phyloP scores from a whole-genome alignment of 2,113 vertebrate genomes.

The Engystomops pustulosus region DNA sequence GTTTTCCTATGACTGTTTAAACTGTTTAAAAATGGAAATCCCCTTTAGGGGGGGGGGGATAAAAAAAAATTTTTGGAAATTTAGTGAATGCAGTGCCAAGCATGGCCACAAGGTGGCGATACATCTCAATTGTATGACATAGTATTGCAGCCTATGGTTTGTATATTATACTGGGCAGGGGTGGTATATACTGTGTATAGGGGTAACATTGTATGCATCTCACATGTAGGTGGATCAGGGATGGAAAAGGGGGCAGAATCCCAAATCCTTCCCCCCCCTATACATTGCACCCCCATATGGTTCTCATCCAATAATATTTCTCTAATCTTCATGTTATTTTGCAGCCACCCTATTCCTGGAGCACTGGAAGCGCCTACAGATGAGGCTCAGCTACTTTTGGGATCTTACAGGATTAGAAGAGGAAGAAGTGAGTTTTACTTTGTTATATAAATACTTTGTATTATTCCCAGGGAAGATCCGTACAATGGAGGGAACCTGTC shows the following conservation, averaged over 20 bases:
- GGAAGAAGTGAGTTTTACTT: slow-evolving; percentile 84
- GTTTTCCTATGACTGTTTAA: too few species aligned
- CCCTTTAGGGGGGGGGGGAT: too few species aligned
- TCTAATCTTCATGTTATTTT: slow-evolving; percentile 53
- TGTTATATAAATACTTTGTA: neutral
- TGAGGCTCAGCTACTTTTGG: slow-evolving; percentile 92
- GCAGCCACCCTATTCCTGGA: slow-evolving; percentile 95
- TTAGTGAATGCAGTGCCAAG: neutral
- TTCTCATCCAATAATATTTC: neutral
- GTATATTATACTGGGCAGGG: neutral
- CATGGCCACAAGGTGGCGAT: neutral
- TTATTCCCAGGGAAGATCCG: neutral
- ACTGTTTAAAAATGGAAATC: too few species aligned
- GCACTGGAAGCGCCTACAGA: slow-evolving; percentile 95
- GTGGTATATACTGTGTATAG: neutral
- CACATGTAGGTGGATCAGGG: neutral
- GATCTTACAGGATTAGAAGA: slow-evolving; percentile 93
- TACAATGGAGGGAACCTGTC: too few species aligned
- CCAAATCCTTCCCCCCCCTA: neutral
- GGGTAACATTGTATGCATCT: neutral
- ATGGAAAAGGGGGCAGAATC: neutral
- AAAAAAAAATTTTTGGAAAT: too few species aligned
- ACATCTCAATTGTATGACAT: neutral
- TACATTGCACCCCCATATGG: neutral
- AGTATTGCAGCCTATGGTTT: neutral